Conservation (phyloP, 2,797 vertebrate species). For the Hephaestus fuliginosus region DNA sequence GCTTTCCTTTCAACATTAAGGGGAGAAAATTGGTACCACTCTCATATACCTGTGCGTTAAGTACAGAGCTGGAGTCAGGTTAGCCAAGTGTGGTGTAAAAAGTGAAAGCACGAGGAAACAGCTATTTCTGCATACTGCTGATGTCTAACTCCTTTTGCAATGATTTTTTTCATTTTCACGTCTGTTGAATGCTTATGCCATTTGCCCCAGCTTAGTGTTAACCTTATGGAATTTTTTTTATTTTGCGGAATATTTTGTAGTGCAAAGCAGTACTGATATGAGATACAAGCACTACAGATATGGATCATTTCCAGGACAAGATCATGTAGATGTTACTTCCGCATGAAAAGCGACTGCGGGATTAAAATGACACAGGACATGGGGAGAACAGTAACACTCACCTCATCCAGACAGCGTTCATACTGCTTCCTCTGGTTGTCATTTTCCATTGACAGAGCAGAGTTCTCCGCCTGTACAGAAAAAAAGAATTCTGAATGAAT, state of each 20-base stretch:
- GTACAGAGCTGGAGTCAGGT: neutral
- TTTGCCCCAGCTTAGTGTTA: too few species aligned
- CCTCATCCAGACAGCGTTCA: constrained; percentile 94
- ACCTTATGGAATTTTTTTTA: too few species aligned
- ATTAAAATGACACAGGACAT: neutral
- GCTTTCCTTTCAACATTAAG: neutral
- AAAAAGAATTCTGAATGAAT: constrained; percentile 17
- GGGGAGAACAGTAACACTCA: constrained; percentile 73
- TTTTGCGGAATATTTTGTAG: neutral
- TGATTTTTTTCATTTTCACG: neutral
- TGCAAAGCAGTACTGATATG: neutral
- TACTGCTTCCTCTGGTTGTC: constrained; percentile 95
- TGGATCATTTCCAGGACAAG: neutral
- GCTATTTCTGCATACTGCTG: neutral
- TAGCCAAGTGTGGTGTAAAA: neutral
- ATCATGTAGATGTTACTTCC: neutral
- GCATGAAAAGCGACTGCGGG: neutral
- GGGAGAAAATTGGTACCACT: neutral
- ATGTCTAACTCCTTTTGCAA: neutral
- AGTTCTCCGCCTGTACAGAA: constrained; percentile 90
- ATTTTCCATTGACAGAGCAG: constrained; percentile 91
- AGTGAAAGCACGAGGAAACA: neutral
- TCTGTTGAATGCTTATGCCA: neutral
- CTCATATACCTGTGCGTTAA: neutral
- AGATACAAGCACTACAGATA: neutral